Conservation (phyloP, 2,113 vertebrate genomes). For the Paraplagusia blochii region DNA sequence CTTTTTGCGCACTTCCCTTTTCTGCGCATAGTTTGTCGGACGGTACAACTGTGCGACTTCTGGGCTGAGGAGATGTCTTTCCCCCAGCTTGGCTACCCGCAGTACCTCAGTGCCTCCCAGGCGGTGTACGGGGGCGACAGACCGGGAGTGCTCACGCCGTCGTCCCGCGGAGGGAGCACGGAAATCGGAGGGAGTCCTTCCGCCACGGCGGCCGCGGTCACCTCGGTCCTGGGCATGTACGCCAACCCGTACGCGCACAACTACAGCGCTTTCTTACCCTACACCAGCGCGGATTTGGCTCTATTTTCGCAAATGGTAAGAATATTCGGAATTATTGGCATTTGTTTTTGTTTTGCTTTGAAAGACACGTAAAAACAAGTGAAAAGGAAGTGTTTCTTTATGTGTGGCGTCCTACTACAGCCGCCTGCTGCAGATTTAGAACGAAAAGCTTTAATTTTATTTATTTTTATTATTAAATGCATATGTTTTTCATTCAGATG, state of each 20-base stretch:
- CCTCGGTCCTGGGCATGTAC: slow-evolving; percentile 93
- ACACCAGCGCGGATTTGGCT: slow-evolving; percentile 90
- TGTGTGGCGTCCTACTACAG: too few species aligned
- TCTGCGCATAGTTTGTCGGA: slow-evolving; percentile 58
- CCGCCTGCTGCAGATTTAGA: too few species aligned
- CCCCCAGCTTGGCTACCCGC: slow-evolving; percentile 94
- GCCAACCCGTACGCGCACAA: slow-evolving; percentile 90
- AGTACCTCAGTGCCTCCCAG: slow-evolving; percentile 91
- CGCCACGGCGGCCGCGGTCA: slow-evolving; percentile 81
- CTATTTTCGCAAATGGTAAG: slow-evolving; percentile 98
- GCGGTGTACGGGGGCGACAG: slow-evolving; percentile 89
- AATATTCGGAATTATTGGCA: background rate
- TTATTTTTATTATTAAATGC: too few species aligned
- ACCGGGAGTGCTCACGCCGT: slow-evolving; percentile 83
- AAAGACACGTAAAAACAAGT: too few species aligned
- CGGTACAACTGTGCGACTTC: slow-evolving; percentile 44
- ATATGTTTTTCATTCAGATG: too few species aligned
- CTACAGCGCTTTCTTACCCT: slow-evolving; percentile 96
- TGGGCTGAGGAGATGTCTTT: slow-evolving; percentile 87
- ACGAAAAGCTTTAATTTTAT: too few species aligned
- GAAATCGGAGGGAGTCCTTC: slow-evolving; percentile 85
- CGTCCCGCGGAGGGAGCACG: slow-evolving; percentile 82
- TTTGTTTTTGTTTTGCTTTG: too few species aligned
- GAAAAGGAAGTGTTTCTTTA: too few species aligned
- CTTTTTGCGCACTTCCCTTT: slow-evolving; percentile 31